Conservation (phyloP, 2,113 vertebrate genomes). For the Lepus timidus region DNA sequence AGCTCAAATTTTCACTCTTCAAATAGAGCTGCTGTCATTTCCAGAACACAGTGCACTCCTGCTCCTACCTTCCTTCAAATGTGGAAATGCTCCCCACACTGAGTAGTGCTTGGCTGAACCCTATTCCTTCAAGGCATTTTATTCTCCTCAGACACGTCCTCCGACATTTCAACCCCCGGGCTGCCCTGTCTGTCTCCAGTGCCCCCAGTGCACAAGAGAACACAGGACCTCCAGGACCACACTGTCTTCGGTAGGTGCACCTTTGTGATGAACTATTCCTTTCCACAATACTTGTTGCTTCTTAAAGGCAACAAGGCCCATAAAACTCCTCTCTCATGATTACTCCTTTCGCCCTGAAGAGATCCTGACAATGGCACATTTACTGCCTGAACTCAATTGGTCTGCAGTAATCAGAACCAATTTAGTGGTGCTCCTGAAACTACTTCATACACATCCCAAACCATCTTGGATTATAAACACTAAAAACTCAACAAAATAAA, state of each 20-base stretch:
- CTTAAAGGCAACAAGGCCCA: background rate
- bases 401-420: background rate
- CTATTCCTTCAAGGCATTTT: background rate
- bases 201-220: fast-evolving
- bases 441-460: background rate
- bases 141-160: background rate
- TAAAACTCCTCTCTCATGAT: background rate
- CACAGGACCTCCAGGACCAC: background rate
- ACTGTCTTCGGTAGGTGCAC: background rate
- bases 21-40: background rate
- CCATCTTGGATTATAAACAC: background rate
- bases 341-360: background rate
- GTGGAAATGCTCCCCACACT: background rate
- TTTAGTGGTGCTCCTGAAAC: background rate
- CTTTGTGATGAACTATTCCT: background rate
- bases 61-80: background rate
- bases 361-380: too few species aligned
- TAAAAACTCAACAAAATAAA: background rate
- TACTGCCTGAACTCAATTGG: background rate
- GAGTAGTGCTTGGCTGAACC: background rate
- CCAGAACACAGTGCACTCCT: background rate
- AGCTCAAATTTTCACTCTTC: background rate
- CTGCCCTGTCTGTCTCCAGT: background rate
- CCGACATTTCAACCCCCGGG: background rate
- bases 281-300: background rate